Conservation (phyloP, 2,797 vertebrate genomes). For the Lutjanus argentimaculatus region DNA sequence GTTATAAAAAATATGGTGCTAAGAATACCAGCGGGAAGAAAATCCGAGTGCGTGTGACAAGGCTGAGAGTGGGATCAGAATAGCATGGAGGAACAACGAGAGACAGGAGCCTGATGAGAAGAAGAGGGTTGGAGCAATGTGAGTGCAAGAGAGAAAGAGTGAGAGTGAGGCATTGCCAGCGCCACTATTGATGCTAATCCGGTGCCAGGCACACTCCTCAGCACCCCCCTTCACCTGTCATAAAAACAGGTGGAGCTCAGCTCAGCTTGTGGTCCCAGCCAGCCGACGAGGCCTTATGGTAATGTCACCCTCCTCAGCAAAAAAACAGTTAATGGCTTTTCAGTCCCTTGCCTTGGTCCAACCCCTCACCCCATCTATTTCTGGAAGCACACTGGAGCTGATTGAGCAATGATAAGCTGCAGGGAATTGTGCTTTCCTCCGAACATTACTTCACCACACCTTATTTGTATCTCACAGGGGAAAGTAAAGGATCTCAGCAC, state of each 20-base stretch:
- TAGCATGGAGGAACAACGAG: conserved; percentile 19
- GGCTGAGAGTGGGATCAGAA: conserved; percentile 25
- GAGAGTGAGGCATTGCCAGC: conserved; percentile 51
- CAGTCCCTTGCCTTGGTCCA: conserved; percentile 60
- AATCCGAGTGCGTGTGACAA: background rate
- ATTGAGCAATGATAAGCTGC: conserved; percentile 78
- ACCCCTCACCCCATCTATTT: conserved; percentile 74
- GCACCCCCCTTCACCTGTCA: conserved; percentile 49
- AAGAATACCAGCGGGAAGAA: conserved; percentile 23
- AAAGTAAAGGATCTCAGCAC: background rate
- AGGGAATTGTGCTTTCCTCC: conserved; percentile 56
- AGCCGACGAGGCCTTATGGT: conserved; percentile 68
- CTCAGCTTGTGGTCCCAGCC: conserved; percentile 61
- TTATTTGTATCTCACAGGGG: conserved; percentile 39
- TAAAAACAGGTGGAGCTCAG: conserved; percentile 78
- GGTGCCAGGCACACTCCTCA: conserved; percentile 47
- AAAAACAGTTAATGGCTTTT: conserved; percentile 71
- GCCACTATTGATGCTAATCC: conserved; percentile 61
- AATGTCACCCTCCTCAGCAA: conserved; percentile 67
- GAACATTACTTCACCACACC: conserved; percentile 61
- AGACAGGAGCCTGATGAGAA: conserved; percentile 24
- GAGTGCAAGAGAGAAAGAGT: conserved; percentile 26
- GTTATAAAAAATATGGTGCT: background rate
- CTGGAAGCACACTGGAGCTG: conserved; percentile 72
- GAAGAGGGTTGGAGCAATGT: conserved; percentile 19